These are phyloP conservation scores for Drosophila athabasca DNA, from an alignment of 1,140 invertebrate genomes.

Conservation along the genomic window DNA sequence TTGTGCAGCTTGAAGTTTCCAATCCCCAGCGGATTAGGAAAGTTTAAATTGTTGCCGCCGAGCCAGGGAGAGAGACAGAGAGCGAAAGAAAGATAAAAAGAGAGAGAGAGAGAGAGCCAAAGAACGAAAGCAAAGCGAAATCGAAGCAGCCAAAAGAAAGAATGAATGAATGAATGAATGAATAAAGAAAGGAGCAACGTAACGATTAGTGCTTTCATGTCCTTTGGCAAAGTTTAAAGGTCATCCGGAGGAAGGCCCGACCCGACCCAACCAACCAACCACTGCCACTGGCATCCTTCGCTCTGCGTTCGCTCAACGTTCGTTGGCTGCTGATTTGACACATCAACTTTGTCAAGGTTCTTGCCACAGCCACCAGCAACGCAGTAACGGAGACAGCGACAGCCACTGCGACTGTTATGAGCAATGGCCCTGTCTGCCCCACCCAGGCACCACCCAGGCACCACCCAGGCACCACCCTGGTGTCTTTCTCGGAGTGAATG, in stretches of 20 bases:
- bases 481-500: background rate
- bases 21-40: slow-evolving; percentile 82
- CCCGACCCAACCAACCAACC: background rate
- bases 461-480: background rate
- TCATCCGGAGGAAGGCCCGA: slow-evolving; percentile 57
- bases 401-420: slow-evolving; percentile 68
- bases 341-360: slow-evolving; percentile 81
- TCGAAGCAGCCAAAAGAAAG: slow-evolving; percentile 69
- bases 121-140: slow-evolving; percentile 52
- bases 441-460: background rate
- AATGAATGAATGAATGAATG: slow-evolving; percentile 61
- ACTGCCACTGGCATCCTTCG: slow-evolving; percentile 30
- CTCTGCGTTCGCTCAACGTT: slow-evolving; percentile 3
- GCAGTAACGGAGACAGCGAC: slow-evolving; percentile 11
- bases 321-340: slow-evolving; percentile 76
- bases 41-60: slow-evolving; percentile 82
- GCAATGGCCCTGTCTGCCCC: slow-evolving; percentile 55
- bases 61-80: slow-evolving; percentile 29
- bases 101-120: slow-evolving; percentile 9
- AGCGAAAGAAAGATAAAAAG: background rate
- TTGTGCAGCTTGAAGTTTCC: slow-evolving; percentile 72
- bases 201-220: slow-evolving; percentile 83
- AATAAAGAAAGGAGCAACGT: slow-evolving; percentile 75
- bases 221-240: slow-evolving; percentile 83
- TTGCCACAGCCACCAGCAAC: slow-evolving; percentile 47